phyloP scores from a whole-genome alignment of 2,888 invertebrate genomes.

The Drosophila hamatofila region DNA sequence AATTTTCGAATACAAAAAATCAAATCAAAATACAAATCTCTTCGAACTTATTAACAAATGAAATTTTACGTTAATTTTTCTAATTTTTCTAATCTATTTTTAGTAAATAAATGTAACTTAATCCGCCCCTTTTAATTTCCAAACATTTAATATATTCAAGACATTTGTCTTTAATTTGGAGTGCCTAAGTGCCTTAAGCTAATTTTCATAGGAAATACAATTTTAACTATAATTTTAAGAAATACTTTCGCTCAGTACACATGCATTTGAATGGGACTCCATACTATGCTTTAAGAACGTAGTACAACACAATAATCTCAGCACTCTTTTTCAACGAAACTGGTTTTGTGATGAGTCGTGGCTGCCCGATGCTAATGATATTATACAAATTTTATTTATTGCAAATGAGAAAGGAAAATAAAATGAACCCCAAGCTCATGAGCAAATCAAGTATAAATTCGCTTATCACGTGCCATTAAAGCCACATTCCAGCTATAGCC shows the following conservation, averaged over 20 bases:
- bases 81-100: too few species aligned
- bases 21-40: too few species aligned
- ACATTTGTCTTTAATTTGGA: too few species aligned
- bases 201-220: too few species aligned
- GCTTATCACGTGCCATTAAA: slow-evolving; percentile 64
- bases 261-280: not conserved
- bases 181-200: too few species aligned
- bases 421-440: slow-evolving; percentile 24
- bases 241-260: slow-evolving; percentile 1
- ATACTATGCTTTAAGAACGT: slow-evolving; percentile 4
- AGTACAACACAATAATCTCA: not conserved
- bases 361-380: slow-evolving; percentile 34
- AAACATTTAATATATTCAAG: too few species aligned
- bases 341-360: slow-evolving; percentile 33
- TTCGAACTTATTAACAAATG: too few species aligned
- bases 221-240: not conserved
- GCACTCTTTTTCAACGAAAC: slow-evolving; percentile 21
- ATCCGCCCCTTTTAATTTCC: too few species aligned
- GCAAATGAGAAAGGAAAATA: slow-evolving; percentile 1
- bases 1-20: too few species aligned
- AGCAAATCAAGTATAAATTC: slow-evolving; percentile 17
- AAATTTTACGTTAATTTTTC: too few species aligned
- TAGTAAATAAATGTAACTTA: too few species aligned
- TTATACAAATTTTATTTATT: slow-evolving; percentile 45
- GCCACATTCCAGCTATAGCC: slow-evolving; percentile 17